phyloP scores from a whole-genome alignment of 2,888 invertebrate species.

The Mycalesis mineus region DNA sequence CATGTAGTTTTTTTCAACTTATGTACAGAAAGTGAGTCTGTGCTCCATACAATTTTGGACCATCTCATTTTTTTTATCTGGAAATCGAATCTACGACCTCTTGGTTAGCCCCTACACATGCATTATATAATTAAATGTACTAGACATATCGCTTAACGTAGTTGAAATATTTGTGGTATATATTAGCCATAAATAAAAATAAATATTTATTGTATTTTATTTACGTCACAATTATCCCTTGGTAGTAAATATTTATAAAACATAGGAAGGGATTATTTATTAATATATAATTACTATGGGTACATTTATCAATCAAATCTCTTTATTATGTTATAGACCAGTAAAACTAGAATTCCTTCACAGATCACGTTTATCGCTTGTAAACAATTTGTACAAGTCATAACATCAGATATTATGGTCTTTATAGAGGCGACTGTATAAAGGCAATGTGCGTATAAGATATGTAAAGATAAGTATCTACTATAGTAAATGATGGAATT shows the following conservation, averaged over 20 bases:
- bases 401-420: neutral
- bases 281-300: neutral
- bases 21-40: no score
- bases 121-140: no score
- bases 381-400: conserved; percentile 3
- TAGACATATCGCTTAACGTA: no score
- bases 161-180: no score
- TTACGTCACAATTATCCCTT: neutral
- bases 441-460: conserved; percentile 1
- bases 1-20: no score
- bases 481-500: neutral
- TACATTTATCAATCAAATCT: neutral
- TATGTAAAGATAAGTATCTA: neutral
- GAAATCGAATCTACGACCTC: no score
- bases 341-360: conserved; percentile 6
- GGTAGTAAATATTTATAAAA: neutral
- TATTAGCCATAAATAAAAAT: no score
- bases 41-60: no score
- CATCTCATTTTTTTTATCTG: no score
- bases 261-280: neutral
- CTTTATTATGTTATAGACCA: neutral
- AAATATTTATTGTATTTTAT: no score
- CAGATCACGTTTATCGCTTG: conserved; percentile 2
- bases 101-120: no score
- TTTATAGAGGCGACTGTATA: neutral